These are phyloP conservation scores for Todiramphus saurophagus DNA, from an alignment of 2,113 vertebrate species.

Conservation along the genomic window DNA sequence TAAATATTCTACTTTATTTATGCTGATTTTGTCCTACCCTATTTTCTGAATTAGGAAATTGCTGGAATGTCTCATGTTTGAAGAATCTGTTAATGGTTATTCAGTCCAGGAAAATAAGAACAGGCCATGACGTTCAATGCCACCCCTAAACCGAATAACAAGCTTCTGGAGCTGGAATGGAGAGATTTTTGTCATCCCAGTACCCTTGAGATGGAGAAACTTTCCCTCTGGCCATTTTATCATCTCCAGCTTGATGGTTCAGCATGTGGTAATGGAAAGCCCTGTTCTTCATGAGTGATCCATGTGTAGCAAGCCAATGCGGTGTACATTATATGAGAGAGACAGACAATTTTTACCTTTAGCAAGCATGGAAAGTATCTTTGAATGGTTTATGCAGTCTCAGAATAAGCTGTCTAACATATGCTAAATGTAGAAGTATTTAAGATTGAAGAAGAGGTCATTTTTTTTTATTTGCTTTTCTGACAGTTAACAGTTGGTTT, in stretches of 20 bases:
- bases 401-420: slow-evolving; percentile 35
- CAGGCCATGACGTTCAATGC: not conserved
- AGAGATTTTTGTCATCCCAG: not conserved
- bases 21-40: not conserved
- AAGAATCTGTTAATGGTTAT: not conserved
- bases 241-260: not conserved
- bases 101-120: not conserved
- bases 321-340: not conserved
- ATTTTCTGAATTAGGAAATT: not conserved
- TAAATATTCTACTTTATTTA: not conserved
- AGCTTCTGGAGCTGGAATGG: not conserved
- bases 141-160: not conserved
- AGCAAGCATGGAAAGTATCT: not conserved
- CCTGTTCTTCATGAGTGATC: not conserved
- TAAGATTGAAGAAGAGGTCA: slow-evolving; percentile 19
- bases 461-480: slow-evolving; percentile 43
- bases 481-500: slow-evolving; percentile 25
- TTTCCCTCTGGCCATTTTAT: not conserved
- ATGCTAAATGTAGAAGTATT: not conserved
- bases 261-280: not conserved
- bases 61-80: not conserved
- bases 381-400: not conserved
- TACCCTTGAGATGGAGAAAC: not conserved
- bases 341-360: not conserved
- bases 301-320: not conserved